Evolutionary conservation across 2,797 vertebrate genomes (phyloP).

Genomic region (Diplodus puntazzo): DNA sequence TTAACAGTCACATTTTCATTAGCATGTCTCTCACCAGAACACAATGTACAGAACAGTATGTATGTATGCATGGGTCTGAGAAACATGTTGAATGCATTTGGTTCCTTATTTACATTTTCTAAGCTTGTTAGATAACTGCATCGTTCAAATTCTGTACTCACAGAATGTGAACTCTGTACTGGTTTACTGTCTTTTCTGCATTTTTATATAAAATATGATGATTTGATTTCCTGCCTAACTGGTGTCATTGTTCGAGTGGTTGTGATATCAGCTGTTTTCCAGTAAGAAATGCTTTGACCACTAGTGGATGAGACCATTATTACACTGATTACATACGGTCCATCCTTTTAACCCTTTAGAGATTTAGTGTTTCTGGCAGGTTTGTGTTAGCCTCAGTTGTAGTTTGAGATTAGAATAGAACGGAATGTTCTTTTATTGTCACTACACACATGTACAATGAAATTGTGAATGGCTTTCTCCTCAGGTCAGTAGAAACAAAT

Average conservation of each 20-base stretch:
- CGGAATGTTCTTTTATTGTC: too few species aligned
- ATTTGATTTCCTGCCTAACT: neutral
- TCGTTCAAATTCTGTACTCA: neutral
- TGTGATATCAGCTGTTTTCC: neutral
- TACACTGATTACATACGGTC: too few species aligned
- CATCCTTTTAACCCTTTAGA: too few species aligned
- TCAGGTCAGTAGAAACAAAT: too few species aligned
- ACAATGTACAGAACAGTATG: constrained; percentile 13
- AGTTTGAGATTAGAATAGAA: neutral
- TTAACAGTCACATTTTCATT: constrained; percentile 15
- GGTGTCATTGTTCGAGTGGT: neutral
- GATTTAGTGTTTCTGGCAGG: neutral
- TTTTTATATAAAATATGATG: neutral
- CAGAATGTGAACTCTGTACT: too few species aligned
- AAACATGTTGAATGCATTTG: constrained; percentile 3
- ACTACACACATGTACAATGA: too few species aligned
- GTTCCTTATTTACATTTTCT: neutral
- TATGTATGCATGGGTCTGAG: neutral
- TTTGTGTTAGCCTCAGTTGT: neutral
- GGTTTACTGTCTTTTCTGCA: neutral
- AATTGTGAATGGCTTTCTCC: too few species aligned
- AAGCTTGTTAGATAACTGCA: neutral
- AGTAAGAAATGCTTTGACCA: neutral
- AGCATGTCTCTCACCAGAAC: constrained; percentile 28
- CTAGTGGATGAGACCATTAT: neutral